Evolutionary conservation across 2,113 vertebrate species (phyloP).

Genomic region (Ochotona princeps): DNA sequence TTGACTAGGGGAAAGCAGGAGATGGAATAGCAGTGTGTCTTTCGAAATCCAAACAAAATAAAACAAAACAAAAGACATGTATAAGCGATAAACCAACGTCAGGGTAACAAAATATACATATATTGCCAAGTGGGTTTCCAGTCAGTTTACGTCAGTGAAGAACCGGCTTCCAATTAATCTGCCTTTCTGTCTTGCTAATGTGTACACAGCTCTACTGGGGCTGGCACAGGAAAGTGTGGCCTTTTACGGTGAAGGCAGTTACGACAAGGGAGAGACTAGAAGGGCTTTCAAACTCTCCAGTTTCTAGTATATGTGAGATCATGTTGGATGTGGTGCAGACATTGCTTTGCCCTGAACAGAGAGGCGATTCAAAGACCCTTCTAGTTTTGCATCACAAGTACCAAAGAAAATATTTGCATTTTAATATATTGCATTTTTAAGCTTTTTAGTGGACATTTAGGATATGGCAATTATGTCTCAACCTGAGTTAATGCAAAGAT

Average conservation of each 20-base stretch:
- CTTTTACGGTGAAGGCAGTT: conserved; percentile 40
- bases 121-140: conserved; percentile 71
- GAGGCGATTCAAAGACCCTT: conserved; percentile 43
- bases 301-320: conserved; percentile 21
- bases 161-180: conserved; percentile 73
- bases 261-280: conserved; percentile 57
- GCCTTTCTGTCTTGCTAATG: conserved; percentile 73
- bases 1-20: too few relatives aligned
- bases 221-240: conserved; percentile 42
- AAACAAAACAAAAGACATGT: too few relatives aligned
- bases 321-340: not conserved
- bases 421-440: conserved; percentile 51
- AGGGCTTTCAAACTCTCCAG: conserved; percentile 65
- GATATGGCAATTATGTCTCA: conserved; percentile 47
- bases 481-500: conserved; percentile 43
- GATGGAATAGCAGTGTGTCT: too few relatives aligned
- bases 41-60: too few relatives aligned
- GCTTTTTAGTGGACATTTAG: conserved; percentile 31
- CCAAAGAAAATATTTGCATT: conserved; percentile 58
- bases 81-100: too few relatives aligned
- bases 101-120: conserved; percentile 1
- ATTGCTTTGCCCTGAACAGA: conserved; percentile 22
- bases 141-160: conserved; percentile 73
- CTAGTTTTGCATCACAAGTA: conserved; percentile 60
- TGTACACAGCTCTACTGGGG: conserved; percentile 65